Evolutionary conservation across 2,888 invertebrate genomes (phyloP).

Genomic region (Keiferia lycopersicella): DNA sequence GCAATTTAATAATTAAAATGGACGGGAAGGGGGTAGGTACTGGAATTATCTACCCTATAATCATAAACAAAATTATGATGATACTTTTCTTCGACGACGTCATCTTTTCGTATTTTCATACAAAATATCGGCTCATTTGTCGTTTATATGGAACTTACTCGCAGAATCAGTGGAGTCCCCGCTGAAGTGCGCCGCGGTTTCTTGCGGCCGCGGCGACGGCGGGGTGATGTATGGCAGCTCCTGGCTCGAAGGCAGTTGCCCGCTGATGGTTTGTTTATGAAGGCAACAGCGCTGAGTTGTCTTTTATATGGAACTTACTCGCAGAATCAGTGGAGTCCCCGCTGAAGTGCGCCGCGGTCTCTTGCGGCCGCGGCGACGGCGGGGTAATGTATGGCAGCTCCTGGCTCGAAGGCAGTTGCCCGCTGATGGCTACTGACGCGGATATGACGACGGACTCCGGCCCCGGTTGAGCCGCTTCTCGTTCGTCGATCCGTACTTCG

Average conservation of each 20-base stretch:
- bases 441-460: slow-evolving; percentile 85
- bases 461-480: slow-evolving; percentile 64
- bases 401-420: slow-evolving; percentile 92
- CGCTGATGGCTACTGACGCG: slow-evolving; percentile 93
- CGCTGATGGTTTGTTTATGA: slow-evolving; percentile 86
- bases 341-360: slow-evolving; percentile 86
- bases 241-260: slow-evolving; percentile 92
- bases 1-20: too few relatives aligned
- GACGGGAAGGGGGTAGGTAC: too few relatives aligned
- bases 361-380: slow-evolving; percentile 77
- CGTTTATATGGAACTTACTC: slow-evolving; percentile 76
- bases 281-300: too few relatives aligned
- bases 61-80: too few relatives aligned
- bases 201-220: slow-evolving; percentile 77
- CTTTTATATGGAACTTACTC: slow-evolving; percentile 82
- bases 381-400: slow-evolving; percentile 95
- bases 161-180: slow-evolving; percentile 95
- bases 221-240: slow-evolving; percentile 95
- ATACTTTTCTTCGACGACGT: too few relatives aligned
- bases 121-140: too few relatives aligned
- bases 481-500: slow-evolving; percentile 68
- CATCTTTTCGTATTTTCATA: too few relatives aligned
- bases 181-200: slow-evolving; percentile 86
- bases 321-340: slow-evolving; percentile 95
- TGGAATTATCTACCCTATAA: too few relatives aligned